These are phyloP conservation scores for Neria commutata DNA, from an alignment of 2,888 invertebrate genomes.

Conservation along the genomic window DNA sequence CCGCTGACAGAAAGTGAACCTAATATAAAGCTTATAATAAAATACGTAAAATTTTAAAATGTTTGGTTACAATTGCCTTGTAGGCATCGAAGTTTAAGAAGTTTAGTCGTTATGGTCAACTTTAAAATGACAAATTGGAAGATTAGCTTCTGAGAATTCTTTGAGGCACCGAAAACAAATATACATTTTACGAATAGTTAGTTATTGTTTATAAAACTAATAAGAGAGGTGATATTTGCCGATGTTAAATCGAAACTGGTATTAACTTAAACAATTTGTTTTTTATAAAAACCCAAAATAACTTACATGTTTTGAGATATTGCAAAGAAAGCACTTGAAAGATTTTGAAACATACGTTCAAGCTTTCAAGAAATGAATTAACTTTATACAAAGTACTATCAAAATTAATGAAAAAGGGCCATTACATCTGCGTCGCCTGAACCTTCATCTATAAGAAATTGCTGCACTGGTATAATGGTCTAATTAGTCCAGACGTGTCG, in stretches of 20 bases:
- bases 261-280: neutral
- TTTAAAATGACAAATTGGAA: constrained; percentile 13
- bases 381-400: constrained; percentile 3
- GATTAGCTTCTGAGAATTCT: constrained; percentile 11
- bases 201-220: neutral
- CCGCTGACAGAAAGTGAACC: too few relatives aligned
- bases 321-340: neutral
- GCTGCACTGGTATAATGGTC: neutral
- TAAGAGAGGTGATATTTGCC: neutral
- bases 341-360: neutral
- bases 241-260: neutral
- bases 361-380: constrained; percentile 9
- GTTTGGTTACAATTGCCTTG: too few relatives aligned
- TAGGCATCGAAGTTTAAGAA: too few relatives aligned
- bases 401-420: neutral
- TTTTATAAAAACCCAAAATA: neutral
- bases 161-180: constrained; percentile 9
- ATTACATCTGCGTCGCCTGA: neutral
- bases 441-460: neutral
- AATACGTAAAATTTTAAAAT: too few relatives aligned
- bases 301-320: neutral
- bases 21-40: too few relatives aligned
- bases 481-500: too few relatives aligned
- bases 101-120: too few relatives aligned
- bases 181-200: constrained; percentile 1